Conservation (phyloP, 1,140 invertebrate genomes). For the Psix sp. region DNA sequence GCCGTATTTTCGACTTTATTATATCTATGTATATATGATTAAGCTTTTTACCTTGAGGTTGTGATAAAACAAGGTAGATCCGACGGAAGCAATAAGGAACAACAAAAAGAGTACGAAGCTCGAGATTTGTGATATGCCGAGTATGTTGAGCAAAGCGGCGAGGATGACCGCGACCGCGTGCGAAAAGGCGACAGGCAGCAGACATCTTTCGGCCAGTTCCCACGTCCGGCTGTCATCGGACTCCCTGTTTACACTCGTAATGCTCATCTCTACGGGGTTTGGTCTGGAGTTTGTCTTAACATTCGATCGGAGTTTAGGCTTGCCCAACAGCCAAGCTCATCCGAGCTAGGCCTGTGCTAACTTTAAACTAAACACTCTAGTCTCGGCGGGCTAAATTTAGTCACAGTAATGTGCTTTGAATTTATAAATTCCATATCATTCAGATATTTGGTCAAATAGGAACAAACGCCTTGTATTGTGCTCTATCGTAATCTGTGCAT, state of each 20-base stretch:
- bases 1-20: too few species aligned
- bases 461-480: too few species aligned
- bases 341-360: conserved; percentile 73
- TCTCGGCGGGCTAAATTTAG: conserved; percentile 74
- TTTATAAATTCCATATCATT: conserved; percentile 66
- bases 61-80: conserved; percentile 86
- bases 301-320: conserved; percentile 65
- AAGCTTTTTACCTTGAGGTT: conserved; percentile 88
- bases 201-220: conserved; percentile 86
- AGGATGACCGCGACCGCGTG: conserved; percentile 85
- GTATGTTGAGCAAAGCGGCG: conserved; percentile 82
- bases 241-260: conserved; percentile 66
- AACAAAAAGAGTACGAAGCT: conserved; percentile 86
- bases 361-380: conserved; percentile 75
- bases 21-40: too few species aligned
- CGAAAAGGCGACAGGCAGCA: conserved; percentile 86
- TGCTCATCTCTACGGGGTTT: conserved; percentile 61
- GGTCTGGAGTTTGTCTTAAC: conserved; percentile 60
- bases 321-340: conserved; percentile 65
- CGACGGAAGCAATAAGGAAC: conserved; percentile 83
- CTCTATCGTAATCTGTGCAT: too few species aligned
- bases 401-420: conserved; percentile 64
- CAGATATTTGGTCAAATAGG: conserved; percentile 39
- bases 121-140: conserved; percentile 84
- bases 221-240: conserved; percentile 79